Evolutionary conservation across 2,888 invertebrate species (phyloP).

Genomic region (Phania funesta): DNA sequence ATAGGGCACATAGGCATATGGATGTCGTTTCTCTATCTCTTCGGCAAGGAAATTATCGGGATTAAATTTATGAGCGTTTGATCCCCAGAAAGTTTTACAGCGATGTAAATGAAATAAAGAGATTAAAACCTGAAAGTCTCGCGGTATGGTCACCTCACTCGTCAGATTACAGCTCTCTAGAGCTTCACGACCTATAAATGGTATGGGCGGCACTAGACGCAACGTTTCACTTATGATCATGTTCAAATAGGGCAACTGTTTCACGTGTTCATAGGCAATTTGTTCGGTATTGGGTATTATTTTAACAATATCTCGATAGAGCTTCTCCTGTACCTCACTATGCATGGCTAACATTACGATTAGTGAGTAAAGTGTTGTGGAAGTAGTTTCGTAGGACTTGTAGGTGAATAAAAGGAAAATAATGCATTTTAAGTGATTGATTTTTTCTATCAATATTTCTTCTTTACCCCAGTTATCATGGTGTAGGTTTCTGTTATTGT

Average conservation of each 20-base stretch:
- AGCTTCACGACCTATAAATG: slow-evolving; percentile 73
- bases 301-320: slow-evolving; percentile 68
- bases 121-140: slow-evolving; percentile 74
- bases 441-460: not conserved
- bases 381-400: slow-evolving; percentile 71
- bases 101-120: slow-evolving; percentile 77
- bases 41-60: slow-evolving; percentile 78
- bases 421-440: not conserved
- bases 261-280: slow-evolving; percentile 69
- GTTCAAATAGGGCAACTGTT: slow-evolving; percentile 75
- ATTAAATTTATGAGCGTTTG: slow-evolving; percentile 75
- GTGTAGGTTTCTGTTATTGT: slow-evolving; percentile 70
- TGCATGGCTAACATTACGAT: slow-evolving; percentile 72
- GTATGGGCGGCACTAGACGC: slow-evolving; percentile 75
- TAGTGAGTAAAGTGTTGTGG: slow-evolving; percentile 67
- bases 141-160: slow-evolving; percentile 73
- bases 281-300: slow-evolving; percentile 64
- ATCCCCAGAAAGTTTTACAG: slow-evolving; percentile 75
- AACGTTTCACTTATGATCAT: slow-evolving; percentile 76
- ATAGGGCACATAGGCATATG: slow-evolving; percentile 77
- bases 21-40: slow-evolving; percentile 73
- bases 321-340: slow-evolving; percentile 70
- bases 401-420: not conserved
- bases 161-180: slow-evolving; percentile 69
- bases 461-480: slow-evolving; percentile 69